Evolutionary conservation across 2,888 invertebrate species (phyloP).

Genomic region (Bellardia pandia): DNA sequence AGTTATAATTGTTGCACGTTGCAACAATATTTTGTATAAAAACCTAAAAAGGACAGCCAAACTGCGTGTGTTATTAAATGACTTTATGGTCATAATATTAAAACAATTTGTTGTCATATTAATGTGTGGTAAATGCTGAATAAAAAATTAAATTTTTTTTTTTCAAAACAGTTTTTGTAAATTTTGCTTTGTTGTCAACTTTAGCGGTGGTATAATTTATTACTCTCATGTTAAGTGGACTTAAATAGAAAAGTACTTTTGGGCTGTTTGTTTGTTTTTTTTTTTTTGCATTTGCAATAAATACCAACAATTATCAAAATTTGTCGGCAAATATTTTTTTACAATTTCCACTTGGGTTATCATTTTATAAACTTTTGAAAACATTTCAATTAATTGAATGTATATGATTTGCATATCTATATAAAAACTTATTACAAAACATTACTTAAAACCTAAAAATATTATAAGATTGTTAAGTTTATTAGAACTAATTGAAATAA

Average conservation of each 20-base stretch:
- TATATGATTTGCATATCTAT: no score
- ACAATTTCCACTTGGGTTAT: not conserved
- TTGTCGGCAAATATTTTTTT: not conserved
- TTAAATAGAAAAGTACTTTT: constrained; percentile 24
- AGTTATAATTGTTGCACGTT: constrained; percentile 39
- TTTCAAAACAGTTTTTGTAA: not conserved
- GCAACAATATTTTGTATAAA: not conserved
- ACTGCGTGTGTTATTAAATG: constrained; percentile 40
- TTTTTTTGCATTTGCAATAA: not conserved
- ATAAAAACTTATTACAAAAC: no score
- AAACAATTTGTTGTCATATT: constrained; percentile 64
- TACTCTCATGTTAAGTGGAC: constrained; percentile 7
- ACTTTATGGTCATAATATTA: constrained; percentile 62
- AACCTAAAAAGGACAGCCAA: not conserved
- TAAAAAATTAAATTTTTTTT: constrained; percentile 6
- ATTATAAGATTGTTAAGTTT: no score
- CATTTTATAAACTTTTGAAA: not conserved
- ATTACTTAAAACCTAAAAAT: no score
- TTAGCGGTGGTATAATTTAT: constrained; percentile 9
- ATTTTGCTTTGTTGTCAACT: not conserved
- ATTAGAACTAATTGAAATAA: no score
- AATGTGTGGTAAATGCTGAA: constrained; percentile 39
- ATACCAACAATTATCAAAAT: not conserved
- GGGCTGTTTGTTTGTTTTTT: not conserved
- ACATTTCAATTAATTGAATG: no score